Conservation (phyloP, 2,113 vertebrate genomes). For the Ploceus nigricollis region DNA sequence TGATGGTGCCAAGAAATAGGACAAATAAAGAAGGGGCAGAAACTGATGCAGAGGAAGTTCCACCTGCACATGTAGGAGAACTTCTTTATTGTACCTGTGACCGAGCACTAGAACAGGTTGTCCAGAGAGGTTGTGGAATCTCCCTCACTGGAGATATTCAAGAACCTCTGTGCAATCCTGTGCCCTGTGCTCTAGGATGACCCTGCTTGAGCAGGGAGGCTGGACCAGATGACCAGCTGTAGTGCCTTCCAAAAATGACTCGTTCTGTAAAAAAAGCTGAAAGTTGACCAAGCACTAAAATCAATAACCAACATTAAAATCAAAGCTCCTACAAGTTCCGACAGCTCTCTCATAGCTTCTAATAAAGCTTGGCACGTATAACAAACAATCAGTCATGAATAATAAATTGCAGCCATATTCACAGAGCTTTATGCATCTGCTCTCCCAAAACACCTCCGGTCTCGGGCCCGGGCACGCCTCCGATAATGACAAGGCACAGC, state of each 20-base stretch:
- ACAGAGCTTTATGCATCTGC: not conserved
- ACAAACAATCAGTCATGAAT: not conserved
- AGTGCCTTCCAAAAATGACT: not conserved
- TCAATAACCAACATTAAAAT: not conserved
- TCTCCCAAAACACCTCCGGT: not conserved
- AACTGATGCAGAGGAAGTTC: not conserved
- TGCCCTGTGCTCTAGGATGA: not conserved
- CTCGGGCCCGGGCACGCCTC: too few species aligned
- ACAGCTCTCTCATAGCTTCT: not conserved
- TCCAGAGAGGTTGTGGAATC: not conserved
- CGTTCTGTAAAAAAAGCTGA: not conserved
- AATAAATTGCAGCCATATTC: not conserved
- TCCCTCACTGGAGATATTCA: not conserved
- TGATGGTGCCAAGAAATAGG: not conserved
- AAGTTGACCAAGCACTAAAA: not conserved
- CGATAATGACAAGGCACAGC: fast-evolving
- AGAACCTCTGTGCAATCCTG: not conserved
- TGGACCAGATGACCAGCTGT: too few species aligned
- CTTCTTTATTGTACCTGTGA: not conserved
- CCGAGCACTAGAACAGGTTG: not conserved
- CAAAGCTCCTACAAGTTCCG: not conserved
- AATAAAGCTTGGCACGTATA: not conserved
- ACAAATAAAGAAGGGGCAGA: not conserved
- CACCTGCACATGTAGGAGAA: not conserved
- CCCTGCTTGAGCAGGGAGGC: not conserved